phyloP scores from a whole-genome alignment of 2,113 vertebrate genomes.

The Benitochromis conjunctus region DNA sequence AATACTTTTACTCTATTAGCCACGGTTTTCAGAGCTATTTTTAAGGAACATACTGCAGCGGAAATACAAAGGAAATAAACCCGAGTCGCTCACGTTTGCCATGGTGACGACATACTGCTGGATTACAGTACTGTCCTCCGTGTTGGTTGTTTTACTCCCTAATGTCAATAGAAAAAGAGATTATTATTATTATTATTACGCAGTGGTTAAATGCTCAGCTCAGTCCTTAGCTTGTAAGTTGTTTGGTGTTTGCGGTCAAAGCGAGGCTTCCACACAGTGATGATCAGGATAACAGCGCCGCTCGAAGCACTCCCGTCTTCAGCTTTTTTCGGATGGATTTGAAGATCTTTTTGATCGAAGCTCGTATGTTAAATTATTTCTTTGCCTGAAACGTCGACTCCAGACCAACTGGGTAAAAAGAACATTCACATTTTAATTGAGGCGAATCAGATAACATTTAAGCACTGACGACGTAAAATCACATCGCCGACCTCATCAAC shows the following conservation, averaged over 20 bases:
- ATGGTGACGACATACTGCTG: background rate
- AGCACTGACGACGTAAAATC: background rate
- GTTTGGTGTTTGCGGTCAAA: background rate
- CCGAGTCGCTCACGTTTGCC: background rate
- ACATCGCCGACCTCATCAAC: conserved; percentile 22
- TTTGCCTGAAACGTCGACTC: background rate
- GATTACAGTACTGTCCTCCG: background rate
- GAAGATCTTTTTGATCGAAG: background rate
- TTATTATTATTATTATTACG: background rate
- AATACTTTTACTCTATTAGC: background rate
- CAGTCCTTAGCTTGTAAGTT: background rate
- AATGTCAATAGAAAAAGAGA: background rate
- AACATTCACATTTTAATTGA: background rate
- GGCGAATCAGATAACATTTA: background rate
- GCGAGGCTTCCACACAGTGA: background rate
- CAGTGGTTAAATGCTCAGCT: background rate
- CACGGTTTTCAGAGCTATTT: background rate
- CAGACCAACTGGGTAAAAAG: background rate
- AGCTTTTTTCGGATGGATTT: background rate
- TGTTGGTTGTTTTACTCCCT: background rate
- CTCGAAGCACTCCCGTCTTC: no score
- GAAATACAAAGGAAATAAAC: background rate
- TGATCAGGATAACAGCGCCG: background rate
- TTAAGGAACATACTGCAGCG: background rate
- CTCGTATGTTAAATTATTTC: background rate